Conservation (phyloP, 2,113 vertebrate genomes). For the Pseudorhombus dupliciocellatus region DNA sequence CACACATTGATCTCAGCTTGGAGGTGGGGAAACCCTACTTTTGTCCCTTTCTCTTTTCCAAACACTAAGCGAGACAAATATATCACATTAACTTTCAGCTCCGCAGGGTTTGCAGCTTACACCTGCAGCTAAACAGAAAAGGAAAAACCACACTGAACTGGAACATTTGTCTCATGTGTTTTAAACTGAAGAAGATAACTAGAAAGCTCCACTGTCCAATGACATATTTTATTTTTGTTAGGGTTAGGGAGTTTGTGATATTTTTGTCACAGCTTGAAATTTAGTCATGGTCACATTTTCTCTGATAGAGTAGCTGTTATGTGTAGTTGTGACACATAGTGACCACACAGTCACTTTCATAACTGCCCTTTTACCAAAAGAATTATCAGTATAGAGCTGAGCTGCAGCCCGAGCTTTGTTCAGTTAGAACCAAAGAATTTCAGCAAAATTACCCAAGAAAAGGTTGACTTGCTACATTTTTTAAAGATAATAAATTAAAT, state of each 20-base stretch:
- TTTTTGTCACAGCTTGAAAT: neutral
- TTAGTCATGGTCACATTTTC: neutral
- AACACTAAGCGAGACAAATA: conserved; percentile 45
- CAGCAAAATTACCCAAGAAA: neutral
- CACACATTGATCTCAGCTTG: conserved; percentile 58
- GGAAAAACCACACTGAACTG: conserved; percentile 1
- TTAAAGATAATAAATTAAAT: no score
- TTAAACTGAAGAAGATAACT: neutral
- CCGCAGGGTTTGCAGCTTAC: conserved; percentile 36
- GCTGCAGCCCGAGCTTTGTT: neutral
- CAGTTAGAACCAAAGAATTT: neutral
- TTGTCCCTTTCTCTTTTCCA: conserved; percentile 33
- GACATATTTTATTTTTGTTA: neutral
- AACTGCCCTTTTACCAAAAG: neutral
- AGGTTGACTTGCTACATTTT: neutral
- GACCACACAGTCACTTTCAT: neutral
- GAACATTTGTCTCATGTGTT: neutral
- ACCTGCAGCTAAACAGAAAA: conserved; percentile 5
- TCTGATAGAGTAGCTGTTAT: neutral
- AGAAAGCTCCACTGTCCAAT: neutral
- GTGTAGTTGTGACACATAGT: neutral
- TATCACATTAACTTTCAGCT: conserved; percentile 45
- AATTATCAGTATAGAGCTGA: neutral
- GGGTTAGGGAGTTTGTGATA: neutral
- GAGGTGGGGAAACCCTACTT: conserved; percentile 66